Conservation (phyloP, 2,113 vertebrate genomes). For the Zosterops borbonicus region DNA sequence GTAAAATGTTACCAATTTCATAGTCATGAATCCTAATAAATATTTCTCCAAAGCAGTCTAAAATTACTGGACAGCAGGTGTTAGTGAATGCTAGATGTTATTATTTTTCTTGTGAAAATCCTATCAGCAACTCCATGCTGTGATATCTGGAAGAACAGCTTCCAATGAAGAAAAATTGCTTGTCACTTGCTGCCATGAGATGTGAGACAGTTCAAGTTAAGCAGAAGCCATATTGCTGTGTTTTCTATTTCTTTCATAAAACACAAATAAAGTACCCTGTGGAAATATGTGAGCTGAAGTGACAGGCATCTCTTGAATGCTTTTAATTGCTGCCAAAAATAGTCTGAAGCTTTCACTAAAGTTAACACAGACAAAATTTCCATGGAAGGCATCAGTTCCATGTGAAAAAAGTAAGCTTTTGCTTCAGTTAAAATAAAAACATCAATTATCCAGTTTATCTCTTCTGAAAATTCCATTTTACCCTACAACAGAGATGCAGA, state of each 20-base stretch:
- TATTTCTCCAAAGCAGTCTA: neutral
- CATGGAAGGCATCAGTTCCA: slow-evolving; percentile 8
- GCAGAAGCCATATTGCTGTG: slow-evolving; percentile 50
- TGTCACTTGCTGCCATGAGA: slow-evolving; percentile 48
- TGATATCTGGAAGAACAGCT: neutral
- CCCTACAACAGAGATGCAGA: neutral
- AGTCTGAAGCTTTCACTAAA: slow-evolving; percentile 35
- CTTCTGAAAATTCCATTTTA: neutral
- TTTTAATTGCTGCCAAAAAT: slow-evolving; percentile 66
- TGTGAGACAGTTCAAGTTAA: neutral
- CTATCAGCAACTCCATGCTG: neutral
- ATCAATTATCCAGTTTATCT: slow-evolving; percentile 5
- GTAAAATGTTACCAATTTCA: neutral
- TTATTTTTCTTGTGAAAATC: neutral
- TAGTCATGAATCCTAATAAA: neutral
- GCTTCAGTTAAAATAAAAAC: slow-evolving; percentile 15
- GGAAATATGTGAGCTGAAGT: slow-evolving; percentile 42
- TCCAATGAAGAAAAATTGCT: slow-evolving; percentile 59
- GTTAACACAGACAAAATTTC: slow-evolving; percentile 38
- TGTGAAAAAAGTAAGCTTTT: neutral
- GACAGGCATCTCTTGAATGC: slow-evolving; percentile 56
- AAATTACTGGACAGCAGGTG: neutral
- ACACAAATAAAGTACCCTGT: slow-evolving; percentile 51
- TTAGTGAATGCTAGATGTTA: neutral
- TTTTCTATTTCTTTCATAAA: slow-evolving; percentile 38